phyloP scores from a whole-genome alignment of 1,140 invertebrate genomes.

The Ceratina australensis region DNA sequence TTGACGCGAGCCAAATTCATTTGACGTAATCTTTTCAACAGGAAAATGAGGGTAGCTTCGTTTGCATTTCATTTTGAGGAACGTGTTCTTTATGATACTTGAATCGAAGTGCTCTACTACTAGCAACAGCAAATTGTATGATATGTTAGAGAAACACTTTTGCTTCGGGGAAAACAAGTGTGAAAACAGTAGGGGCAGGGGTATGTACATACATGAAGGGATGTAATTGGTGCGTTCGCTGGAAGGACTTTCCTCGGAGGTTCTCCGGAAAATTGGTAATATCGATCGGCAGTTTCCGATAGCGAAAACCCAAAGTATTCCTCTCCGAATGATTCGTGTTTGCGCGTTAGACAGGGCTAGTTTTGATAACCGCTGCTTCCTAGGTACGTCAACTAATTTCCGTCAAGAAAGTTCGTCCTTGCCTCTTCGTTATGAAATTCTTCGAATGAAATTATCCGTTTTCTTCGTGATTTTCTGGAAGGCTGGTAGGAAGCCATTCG shows the following conservation, averaged over 20 bases:
- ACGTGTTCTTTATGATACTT: too few relatives aligned
- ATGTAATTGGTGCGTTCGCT: neutral
- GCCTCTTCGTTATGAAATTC: neutral
- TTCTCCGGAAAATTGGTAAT: neutral
- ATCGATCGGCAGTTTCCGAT: neutral
- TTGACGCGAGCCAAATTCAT: neutral
- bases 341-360: neutral
- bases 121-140: too few relatives aligned
- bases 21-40: neutral
- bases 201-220: neutral
- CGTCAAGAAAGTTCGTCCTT: neutral
- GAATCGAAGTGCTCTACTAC: too few relatives aligned
- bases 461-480: neutral
- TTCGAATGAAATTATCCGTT: neutral
- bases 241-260: neutral
- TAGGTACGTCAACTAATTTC: neutral
- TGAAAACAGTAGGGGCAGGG: neutral
- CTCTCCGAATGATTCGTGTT: neutral
- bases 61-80: neutral
- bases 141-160: neutral
- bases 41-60: neutral
- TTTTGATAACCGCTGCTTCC: neutral
- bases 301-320: constrained; percentile 3
- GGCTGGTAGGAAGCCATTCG: too few relatives aligned
- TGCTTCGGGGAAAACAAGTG: neutral